A percentile compares a stretch with the other conserved stretches of the same genome.
These are phyloP conservation scores for Pyrgilauda ruficollis DNA, from an alignment of 2,113 vertebrate species.

Conservation along the genomic window DNA sequence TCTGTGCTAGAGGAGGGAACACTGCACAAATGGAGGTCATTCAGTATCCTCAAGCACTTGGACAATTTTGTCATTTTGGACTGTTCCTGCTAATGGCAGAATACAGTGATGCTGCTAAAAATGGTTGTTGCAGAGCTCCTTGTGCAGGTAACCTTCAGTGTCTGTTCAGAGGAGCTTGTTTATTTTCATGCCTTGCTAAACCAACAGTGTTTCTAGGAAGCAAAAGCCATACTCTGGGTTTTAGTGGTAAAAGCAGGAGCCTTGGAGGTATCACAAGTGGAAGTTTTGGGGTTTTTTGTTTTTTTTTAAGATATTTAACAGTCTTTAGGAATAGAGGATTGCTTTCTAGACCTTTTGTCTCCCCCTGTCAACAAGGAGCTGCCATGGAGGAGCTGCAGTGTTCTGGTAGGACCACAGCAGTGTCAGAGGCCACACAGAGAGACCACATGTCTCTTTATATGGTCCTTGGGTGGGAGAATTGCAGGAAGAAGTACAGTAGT, in stretches of 20 bases:
- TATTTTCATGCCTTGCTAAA: background rate
- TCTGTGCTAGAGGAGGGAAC: background rate
- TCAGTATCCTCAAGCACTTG: background rate
- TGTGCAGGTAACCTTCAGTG: background rate
- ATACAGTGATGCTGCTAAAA: background rate
- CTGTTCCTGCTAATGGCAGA: background rate
- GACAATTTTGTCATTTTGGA: background rate
- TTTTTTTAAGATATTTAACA: background rate
- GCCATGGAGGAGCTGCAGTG: background rate
- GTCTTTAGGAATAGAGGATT: background rate
- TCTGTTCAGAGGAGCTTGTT: background rate
- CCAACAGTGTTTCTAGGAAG: background rate
- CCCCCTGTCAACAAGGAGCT: background rate
- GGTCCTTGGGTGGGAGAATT: background rate
- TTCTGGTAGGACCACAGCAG: background rate
- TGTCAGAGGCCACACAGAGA: background rate
- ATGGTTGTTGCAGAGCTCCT: background rate
- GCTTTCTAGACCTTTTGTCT: background rate
- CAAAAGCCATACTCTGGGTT: background rate
- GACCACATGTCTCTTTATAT: accelerated
- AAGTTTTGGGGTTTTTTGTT: accelerated
- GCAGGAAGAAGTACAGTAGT: background rate
- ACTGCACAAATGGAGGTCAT: background rate
- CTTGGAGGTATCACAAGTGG: background rate
- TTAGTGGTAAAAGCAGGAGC: background rate